A percentile compares a stretch with the other conserved stretches of the same genome.
Conservation (phyloP, 1,140 invertebrate genomes). For the Magallana gigas region DNA sequence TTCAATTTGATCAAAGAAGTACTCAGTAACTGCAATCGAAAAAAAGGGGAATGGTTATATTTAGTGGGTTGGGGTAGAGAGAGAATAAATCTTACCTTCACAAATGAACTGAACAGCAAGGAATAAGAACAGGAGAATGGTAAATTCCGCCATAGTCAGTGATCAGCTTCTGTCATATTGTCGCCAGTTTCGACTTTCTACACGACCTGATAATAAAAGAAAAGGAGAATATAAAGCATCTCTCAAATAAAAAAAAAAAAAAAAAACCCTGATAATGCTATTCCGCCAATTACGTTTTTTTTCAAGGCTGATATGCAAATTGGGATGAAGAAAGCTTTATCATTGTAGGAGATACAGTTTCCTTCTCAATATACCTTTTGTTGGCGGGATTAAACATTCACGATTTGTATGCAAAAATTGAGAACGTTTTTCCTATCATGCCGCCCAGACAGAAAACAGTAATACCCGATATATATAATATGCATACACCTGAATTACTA, state of each 20-base stretch:
- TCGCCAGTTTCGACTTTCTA: background rate
- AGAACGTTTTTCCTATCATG: conserved; percentile 21
- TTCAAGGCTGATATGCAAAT: conserved; percentile 10
- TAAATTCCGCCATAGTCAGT: background rate
- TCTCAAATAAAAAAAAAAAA: too few species aligned
- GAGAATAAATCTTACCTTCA: background rate
- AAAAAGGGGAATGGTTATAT: too few species aligned
- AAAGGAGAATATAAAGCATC: background rate
- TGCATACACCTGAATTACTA: conserved; percentile 10
- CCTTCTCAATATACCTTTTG: conserved; percentile 2
- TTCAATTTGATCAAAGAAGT: background rate
- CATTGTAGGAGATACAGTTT: background rate
- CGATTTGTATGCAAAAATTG: conserved; percentile 26
- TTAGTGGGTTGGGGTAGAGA: too few species aligned
- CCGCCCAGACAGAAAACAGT: background rate
- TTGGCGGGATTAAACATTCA: conserved; percentile 5
- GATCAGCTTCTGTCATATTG: conserved; percentile 15
- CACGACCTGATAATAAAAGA: background rate
- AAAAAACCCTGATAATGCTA: too few species aligned
- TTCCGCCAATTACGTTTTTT: conserved; percentile 1
- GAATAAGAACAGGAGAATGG: background rate
- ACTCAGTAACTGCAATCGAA: background rate
- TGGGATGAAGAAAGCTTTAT: conserved; percentile 16
- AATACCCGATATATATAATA: conserved; percentile 29
- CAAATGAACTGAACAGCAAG: conserved; percentile 1